Evolutionary conservation across 2,797 vertebrate species (phyloP).

Genomic region (Cyclura pinguis): DNA sequence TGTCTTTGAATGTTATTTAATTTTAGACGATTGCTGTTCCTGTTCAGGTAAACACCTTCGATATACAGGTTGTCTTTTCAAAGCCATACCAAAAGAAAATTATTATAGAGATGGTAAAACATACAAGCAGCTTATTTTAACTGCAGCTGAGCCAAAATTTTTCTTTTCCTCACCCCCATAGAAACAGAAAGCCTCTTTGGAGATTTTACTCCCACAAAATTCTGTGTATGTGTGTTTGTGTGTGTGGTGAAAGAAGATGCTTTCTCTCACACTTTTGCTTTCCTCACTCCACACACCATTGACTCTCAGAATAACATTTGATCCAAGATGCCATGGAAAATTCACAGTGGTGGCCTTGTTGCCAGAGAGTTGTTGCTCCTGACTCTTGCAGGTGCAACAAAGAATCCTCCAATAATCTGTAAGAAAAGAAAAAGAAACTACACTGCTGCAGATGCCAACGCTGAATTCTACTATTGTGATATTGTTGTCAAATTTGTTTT

Average conservation of each 20-base stretch:
- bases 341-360: no score
- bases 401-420: no score
- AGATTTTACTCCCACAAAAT: background rate
- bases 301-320: no score
- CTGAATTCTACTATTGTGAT: background rate
- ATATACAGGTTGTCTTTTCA: background rate
- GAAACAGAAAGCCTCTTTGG: background rate
- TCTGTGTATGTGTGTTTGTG: no score
- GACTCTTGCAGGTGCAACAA: no score
- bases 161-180: background rate
- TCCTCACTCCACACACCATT: no score
- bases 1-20: background rate
- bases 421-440: background rate
- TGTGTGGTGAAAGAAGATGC: no score
- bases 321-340: no score
- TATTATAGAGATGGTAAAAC: background rate
- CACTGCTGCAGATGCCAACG: background rate
- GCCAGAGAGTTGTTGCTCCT: no score
- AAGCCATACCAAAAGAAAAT: background rate
- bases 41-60: background rate
- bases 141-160: background rate
- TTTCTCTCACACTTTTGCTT: no score
- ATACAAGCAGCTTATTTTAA: background rate
- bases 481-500: background rate
- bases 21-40: background rate